A percentile compares a stretch with the other conserved stretches of the same genome.
phyloP scores from a whole-genome alignment of 2,797 vertebrate species.

The Chaetophractus vellerosus region DNA sequence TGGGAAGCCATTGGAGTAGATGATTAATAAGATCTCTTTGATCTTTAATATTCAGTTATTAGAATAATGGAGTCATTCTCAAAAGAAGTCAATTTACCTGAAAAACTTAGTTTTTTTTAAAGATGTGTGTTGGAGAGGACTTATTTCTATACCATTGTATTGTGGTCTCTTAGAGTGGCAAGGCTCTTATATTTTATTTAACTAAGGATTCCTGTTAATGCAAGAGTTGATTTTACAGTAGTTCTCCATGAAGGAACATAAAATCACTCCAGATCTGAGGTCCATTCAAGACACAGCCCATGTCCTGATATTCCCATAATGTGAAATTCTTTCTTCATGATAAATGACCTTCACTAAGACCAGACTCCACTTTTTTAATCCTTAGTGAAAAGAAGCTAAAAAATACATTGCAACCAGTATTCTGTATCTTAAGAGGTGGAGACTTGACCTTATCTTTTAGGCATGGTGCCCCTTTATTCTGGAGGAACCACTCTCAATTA shows the following conservation, averaged over 20 bases:
- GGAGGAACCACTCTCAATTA: neutral
- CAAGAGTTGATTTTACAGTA: neutral
- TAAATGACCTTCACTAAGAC: neutral
- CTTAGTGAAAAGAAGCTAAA: neutral
- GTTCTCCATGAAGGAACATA: neutral
- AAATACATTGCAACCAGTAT: neutral
- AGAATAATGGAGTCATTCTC: neutral
- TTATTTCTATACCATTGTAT: neutral
- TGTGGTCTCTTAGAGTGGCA: neutral
- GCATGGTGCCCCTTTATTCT: neutral
- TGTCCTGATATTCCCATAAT: neutral
- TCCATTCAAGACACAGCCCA: neutral
- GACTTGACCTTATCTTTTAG: conserved; percentile 19
- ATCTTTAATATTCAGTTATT: neutral
- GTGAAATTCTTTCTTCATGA: neutral
- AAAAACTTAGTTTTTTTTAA: neutral
- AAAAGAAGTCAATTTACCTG: neutral
- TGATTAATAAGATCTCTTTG: neutral
- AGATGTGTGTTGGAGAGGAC: neutral
- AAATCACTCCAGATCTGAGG: neutral
- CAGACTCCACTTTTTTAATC: neutral
- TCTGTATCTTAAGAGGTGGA: neutral
- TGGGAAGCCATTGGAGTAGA: neutral
- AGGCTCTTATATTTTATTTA: neutral
- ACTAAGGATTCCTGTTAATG: neutral